Evolutionary conservation across 2,797 vertebrate genomes (phyloP).

Genomic region (Neosilurus mollespiculum): DNA sequence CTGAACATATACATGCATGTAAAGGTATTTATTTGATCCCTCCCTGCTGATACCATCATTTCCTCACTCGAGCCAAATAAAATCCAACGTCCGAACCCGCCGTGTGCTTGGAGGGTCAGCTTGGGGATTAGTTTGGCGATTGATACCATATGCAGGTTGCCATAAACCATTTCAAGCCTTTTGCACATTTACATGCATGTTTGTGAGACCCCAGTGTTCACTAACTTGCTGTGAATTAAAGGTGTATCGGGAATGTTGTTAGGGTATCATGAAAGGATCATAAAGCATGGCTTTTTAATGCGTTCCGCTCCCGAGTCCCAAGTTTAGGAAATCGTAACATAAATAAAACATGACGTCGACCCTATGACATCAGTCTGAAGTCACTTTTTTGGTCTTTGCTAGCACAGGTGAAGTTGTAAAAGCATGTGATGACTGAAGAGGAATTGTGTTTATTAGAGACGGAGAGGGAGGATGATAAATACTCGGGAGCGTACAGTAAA

Average conservation of each 20-base stretch:
- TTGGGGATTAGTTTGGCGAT: neutral
- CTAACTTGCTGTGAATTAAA: neutral
- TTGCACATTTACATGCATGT: neutral
- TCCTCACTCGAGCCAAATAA: constrained; percentile 9
- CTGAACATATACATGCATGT: neutral
- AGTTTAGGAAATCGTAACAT: constrained; percentile 3
- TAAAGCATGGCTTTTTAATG: constrained; percentile 20
- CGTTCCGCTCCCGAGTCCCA: constrained; percentile 11
- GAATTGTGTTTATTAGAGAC: neutral
- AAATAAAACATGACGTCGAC: constrained; percentile 12
- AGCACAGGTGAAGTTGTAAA: neutral
- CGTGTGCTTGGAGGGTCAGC: neutral
- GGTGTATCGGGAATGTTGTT: neutral
- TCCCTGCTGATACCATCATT: constrained; percentile 12
- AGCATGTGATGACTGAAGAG: neutral
- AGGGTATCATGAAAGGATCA: neutral
- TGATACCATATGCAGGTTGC: neutral
- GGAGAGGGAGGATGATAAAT: too few species aligned
- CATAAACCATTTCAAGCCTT: neutral
- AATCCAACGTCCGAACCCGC: neutral
- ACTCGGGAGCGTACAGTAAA: neutral
- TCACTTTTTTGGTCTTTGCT: neutral
- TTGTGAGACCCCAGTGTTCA: neutral
- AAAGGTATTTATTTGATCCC: neutral
- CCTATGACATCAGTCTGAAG: neutral